Conservation (phyloP, 53 echinoderm and acorn worm species). For the Patiria pectinifera region DNA sequence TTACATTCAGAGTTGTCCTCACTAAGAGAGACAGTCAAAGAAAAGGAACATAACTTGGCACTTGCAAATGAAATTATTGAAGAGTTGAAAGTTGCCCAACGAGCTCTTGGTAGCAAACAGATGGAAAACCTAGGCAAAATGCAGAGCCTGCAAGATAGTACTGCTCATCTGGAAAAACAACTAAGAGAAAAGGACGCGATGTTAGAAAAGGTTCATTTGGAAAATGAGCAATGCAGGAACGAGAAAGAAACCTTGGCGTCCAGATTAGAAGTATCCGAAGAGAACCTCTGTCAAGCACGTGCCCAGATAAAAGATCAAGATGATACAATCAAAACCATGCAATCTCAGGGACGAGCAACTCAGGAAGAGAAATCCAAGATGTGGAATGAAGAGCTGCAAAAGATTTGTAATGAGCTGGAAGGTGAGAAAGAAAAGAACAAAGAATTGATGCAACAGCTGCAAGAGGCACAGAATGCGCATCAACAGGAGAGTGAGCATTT, state of each 20-base stretch:
- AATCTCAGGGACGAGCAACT: constrained; percentile 32
- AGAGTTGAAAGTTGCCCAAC: constrained; percentile 38
- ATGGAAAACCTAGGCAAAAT: constrained; percentile 27
- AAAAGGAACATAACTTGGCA: constrained; percentile 50
- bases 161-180: constrained; percentile 9
- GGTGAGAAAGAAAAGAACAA: not conserved
- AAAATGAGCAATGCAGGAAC: constrained; percentile 27
- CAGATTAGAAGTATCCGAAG: not conserved
- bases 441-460: not conserved
- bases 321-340: constrained; percentile 1
- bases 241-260: constrained; percentile 35
- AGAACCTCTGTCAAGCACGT: not conserved
- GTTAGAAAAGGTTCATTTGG: constrained; percentile 35
- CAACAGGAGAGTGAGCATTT: not conserved
- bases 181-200: constrained; percentile 26
- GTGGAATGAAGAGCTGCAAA: not conserved
- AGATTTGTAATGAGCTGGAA: not conserved
- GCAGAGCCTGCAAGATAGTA: constrained; percentile 37
- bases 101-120: constrained; percentile 43
- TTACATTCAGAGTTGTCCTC: constrained; percentile 23
- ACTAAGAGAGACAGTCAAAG: constrained; percentile 11
- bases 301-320: constrained; percentile 23
- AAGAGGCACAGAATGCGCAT: not conserved
- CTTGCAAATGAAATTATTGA: constrained; percentile 46
- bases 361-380: constrained; percentile 36